A percentile compares a stretch with the other conserved stretches of the same genome.
phyloP scores from a whole-genome alignment of 2,797 vertebrate genomes.

The Okamejei kenojei region DNA sequence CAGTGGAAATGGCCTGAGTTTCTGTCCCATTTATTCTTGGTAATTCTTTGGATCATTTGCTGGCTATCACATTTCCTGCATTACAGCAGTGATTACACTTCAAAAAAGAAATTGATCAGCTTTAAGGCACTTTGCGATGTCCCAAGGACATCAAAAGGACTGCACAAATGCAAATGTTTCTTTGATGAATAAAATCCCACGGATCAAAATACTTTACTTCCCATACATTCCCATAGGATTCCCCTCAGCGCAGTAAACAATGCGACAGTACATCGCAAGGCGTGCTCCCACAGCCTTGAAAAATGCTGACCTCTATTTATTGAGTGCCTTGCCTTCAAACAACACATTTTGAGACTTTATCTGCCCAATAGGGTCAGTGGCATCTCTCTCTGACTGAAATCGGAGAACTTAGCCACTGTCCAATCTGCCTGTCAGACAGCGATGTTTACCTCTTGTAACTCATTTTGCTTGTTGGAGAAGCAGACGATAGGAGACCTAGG shows the following conservation, averaged over 20 bases:
- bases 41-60: background rate
- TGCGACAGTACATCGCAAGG: background rate
- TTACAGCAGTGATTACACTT: background rate
- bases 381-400: conserved; percentile 3
- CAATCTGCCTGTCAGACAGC: conserved; percentile 15
- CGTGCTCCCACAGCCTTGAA: background rate
- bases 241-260: background rate
- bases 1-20: no score
- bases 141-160: background rate
- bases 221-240: background rate
- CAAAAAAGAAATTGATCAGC: background rate
- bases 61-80: background rate
- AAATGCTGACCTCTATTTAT: background rate
- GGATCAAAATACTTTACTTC: background rate
- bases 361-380: background rate
- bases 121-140: background rate
- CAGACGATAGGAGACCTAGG: background rate
- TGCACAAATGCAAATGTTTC: background rate
- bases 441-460: background rate
- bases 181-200: background rate
- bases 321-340: conserved; percentile 6
- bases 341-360: conserved; percentile 15
- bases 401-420: background rate
- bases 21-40: no score
- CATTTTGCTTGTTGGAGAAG: background rate